Evolutionary conservation across 2,113 vertebrate species (phyloP).

Genomic region (Ochotona princeps): DNA sequence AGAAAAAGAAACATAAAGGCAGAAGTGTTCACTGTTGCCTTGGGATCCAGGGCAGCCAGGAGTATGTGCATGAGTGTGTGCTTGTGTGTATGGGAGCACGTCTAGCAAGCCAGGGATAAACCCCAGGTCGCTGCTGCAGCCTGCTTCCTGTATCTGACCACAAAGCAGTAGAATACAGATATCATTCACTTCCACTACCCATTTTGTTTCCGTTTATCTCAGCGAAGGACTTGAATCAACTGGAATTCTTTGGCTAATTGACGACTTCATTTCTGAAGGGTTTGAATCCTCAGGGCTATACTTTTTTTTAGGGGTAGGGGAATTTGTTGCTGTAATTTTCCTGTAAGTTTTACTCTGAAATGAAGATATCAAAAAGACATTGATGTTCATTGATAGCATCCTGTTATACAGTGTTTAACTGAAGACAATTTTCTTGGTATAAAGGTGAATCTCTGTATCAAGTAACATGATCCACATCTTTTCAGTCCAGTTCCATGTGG

Average conservation of each 20-base stretch:
- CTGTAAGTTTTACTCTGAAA: not conserved
- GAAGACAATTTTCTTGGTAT: not conserved
- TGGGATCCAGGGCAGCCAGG: not conserved
- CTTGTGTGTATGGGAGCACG: not conserved
- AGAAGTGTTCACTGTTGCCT: not conserved
- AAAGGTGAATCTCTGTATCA: not conserved
- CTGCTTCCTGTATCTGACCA: not conserved
- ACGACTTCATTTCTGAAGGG: conserved; percentile 5
- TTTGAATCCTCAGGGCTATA: not conserved
- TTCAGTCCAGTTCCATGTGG: not conserved
- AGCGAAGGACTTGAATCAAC: not conserved
- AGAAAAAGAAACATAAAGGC: not conserved
- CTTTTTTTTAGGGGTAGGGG: not conserved
- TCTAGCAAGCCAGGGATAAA: not conserved
- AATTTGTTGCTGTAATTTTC: not conserved
- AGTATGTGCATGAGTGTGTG: not conserved
- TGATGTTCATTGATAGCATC: not conserved
- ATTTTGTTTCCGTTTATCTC: not conserved
- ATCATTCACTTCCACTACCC: not conserved
- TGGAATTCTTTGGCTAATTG: not conserved
- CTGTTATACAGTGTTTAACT: not conserved
- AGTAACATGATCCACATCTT: rapidly evolving
- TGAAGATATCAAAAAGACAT: not conserved
- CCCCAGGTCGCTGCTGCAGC: not conserved
- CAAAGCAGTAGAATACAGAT: not conserved